A percentile compares a stretch with the other conserved stretches of the same genome.
These are phyloP conservation scores for Acrocephalus arundinaceus DNA, from an alignment of 2,113 vertebrate genomes.

Conservation along the genomic window DNA sequence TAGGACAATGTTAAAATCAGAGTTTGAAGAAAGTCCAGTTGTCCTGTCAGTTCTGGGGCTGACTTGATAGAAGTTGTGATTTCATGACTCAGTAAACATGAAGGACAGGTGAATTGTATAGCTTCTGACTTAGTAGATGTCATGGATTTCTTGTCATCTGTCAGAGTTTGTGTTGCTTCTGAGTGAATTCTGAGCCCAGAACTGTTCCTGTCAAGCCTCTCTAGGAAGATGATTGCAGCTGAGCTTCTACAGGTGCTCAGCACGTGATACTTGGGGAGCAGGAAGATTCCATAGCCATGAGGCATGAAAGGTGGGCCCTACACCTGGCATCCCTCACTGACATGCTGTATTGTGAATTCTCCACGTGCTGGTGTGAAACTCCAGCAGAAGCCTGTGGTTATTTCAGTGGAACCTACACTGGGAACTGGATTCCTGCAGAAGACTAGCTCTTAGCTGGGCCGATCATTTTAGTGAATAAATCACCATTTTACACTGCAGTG, in stretches of 20 bases:
- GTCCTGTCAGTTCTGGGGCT: neutral
- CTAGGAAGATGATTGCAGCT: neutral
- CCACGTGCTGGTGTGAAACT: neutral
- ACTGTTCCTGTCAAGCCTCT: neutral
- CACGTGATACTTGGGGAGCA: neutral
- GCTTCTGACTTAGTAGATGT: neutral
- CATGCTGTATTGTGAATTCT: neutral
- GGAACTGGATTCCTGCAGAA: neutral
- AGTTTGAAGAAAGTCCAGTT: neutral
- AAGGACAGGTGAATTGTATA: neutral
- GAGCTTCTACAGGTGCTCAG: neutral
- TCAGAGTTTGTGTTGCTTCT: neutral
- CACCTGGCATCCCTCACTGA: neutral
- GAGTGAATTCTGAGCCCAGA: neutral
- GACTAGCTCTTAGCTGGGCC: neutral
- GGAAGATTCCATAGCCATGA: neutral
- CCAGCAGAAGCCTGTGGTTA: neutral
- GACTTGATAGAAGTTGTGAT: neutral
- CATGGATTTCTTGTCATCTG: neutral
- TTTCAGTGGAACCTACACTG: neutral
- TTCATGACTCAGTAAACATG: neutral
- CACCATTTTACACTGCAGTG: neutral
- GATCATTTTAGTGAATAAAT: neutral
- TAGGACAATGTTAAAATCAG: neutral
- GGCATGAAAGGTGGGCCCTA: neutral